Percentiles rank a stretch among this genome's conserved stretches.
These are phyloP conservation scores for Rhopalosiphum nymphaeae DNA, from an alignment of 2,888 invertebrate species.

Conservation along the genomic window DNA sequence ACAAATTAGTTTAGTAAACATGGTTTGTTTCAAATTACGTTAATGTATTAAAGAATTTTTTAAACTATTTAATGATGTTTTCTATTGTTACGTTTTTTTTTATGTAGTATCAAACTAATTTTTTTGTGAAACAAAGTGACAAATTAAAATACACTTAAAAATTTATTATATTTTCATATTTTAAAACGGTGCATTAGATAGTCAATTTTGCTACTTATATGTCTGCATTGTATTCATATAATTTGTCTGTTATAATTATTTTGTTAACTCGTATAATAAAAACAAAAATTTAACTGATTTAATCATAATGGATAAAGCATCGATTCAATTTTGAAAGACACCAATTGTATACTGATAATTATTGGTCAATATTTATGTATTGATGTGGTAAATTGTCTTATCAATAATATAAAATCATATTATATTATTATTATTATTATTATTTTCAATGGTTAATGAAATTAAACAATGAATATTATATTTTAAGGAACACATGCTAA, in stretches of 20 bases:
- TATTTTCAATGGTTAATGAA: not conserved
- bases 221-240: not conserved
- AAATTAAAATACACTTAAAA: not conserved
- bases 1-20: not conserved
- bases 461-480: not conserved
- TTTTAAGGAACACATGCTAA: not conserved
- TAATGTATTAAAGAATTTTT: not conserved
- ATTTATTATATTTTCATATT: not conserved
- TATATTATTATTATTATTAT: not conserved
- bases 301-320: not conserved
- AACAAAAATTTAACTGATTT: not conserved
- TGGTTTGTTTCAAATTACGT: not conserved
- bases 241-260: not conserved
- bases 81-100: not conserved
- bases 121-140: not conserved
- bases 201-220: not conserved
- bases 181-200: not conserved
- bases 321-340: not conserved
- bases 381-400: not conserved
- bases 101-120: too few relatives aligned
- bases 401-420: not conserved
- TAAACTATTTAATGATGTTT: not conserved
- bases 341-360: not conserved
- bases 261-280: not conserved
- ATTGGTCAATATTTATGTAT: not conserved